Conservation (phyloP, 2,113 vertebrate species). For the Eptatretus burgeri region DNA sequence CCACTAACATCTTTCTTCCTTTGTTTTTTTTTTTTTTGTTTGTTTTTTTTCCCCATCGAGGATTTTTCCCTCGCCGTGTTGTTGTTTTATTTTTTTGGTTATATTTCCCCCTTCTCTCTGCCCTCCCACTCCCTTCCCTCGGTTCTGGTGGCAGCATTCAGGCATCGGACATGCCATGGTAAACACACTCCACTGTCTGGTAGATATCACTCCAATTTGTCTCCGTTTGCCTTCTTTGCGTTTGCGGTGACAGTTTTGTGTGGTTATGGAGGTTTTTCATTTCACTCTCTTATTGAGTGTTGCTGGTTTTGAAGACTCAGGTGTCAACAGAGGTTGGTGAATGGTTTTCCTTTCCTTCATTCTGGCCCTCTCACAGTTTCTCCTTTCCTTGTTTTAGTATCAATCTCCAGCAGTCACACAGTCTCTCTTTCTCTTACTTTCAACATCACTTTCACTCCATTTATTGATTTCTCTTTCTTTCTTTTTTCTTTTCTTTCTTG, state of each 20-base stretch:
- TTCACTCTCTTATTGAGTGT: slow-evolving; percentile 13
- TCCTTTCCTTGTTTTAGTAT: background rate
- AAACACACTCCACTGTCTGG: slow-evolving; percentile 99
- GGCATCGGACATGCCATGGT: slow-evolving; percentile 99
- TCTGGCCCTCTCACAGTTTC: background rate
- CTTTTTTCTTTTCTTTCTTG: background rate
- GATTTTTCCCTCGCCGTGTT: background rate
- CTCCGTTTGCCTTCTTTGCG: slow-evolving; percentile 37
- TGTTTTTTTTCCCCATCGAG: background rate
- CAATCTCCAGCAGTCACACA: background rate
- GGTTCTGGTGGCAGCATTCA: slow-evolving; percentile 48
- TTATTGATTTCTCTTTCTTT: background rate
- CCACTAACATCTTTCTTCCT: slow-evolving; percentile 2
- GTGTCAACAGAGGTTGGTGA: slow-evolving; percentile 9
- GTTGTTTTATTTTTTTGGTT: slow-evolving; percentile 11
- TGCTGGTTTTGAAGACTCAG: slow-evolving; percentile 10
- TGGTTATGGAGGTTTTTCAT: slow-evolving; percentile 14
- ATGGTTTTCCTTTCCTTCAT: slow-evolving; percentile 4
- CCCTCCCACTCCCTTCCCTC: slow-evolving; percentile 17
- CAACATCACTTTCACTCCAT: background rate
- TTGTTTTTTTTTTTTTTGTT: slow-evolving; percentile 2
- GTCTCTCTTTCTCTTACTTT: background rate
- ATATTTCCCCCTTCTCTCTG: slow-evolving; percentile 12
- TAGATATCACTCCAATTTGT: slow-evolving; percentile 99
- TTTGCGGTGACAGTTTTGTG: slow-evolving; percentile 12